Evolutionary conservation across 30 jellyfish, hydroid and myxozoan genomes (phyloP), one percentile per base, ranked within the genome.

Genomic region (Nemopilema nomurai): DNA sequence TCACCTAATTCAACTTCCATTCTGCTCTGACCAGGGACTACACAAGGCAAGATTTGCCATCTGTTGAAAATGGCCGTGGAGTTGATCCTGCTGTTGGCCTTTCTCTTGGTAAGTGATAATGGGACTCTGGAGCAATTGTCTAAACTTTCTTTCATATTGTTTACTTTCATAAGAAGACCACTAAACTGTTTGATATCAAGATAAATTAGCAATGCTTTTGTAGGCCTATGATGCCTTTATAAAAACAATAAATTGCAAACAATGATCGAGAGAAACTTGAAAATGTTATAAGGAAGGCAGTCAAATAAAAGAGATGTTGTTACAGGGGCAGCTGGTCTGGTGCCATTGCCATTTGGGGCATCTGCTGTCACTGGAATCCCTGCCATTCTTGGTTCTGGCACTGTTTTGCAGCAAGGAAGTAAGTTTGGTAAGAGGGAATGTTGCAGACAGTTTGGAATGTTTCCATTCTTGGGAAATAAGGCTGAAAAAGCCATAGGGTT

Each of bases 291-390:
- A n/a, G n/a, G n/a, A n/a, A n/a, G n/a, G n/a, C n/a, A n/a, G 57
- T 6, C 4, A 16, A 24, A 33, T 23, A 1, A 23, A 67, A 63
- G 25, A 4, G 17, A 70, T 65, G 41, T 29, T 49, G 50, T 71
- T 87, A 63, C 81, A 57, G 91, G 83, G 28, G 97, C 91, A 16
- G 91, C 97, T 51, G 97, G 97, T n/a, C 79, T 90, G 49, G 90
- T 90, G 75, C 97, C 97, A 13, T 63, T 90, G 62, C 97, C 97
- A 50, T 90, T 90, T 77, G 93, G 93, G 28, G 90, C 92, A 8
- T 24, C 83, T 17, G 93, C 85, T 24, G 90, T 90, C 20, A 91
- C 88, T 23, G 90, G 87, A 28, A 87, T 87, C 64, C 93, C 93
- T 9, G 93, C 93, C 6, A 90, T 87, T 26, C 79, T 79, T 29